Evolutionary conservation across 2,797 vertebrate genomes (phyloP).

Genomic region (Coendou prehensilis): DNA sequence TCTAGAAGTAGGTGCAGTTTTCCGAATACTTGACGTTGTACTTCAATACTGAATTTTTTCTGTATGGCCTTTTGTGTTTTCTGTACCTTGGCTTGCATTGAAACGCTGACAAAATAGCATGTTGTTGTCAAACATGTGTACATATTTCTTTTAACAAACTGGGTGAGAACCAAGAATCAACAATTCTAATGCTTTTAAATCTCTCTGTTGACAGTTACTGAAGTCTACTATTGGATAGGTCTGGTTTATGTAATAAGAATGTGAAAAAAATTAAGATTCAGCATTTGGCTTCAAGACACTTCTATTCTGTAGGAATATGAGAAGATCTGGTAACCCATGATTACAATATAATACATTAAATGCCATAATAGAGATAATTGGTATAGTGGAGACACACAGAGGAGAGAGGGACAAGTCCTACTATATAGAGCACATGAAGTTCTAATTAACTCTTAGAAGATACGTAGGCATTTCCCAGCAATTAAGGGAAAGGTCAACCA

Average conservation of each 20-base stretch:
- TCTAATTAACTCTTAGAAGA: background rate
- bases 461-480: background rate
- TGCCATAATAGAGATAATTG: background rate
- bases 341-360: background rate
- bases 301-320: background rate
- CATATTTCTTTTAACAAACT: background rate
- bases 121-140: background rate
- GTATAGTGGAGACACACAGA: background rate
- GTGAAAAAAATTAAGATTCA: slow-evolving; percentile 16
- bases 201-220: background rate
- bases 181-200: background rate
- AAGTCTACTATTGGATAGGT: background rate
- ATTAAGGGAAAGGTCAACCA: background rate
- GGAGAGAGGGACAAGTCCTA: background rate
- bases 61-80: background rate
- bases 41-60: background rate
- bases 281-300: background rate
- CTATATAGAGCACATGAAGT: background rate
- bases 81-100: background rate
- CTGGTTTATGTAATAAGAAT: background rate
- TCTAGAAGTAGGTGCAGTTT: background rate
- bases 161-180: background rate
- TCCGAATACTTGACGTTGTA: background rate
- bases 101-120: background rate
- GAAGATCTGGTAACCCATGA: background rate